Conservation (phyloP, 2,888 invertebrate species). For the Xestia ashworthii region DNA sequence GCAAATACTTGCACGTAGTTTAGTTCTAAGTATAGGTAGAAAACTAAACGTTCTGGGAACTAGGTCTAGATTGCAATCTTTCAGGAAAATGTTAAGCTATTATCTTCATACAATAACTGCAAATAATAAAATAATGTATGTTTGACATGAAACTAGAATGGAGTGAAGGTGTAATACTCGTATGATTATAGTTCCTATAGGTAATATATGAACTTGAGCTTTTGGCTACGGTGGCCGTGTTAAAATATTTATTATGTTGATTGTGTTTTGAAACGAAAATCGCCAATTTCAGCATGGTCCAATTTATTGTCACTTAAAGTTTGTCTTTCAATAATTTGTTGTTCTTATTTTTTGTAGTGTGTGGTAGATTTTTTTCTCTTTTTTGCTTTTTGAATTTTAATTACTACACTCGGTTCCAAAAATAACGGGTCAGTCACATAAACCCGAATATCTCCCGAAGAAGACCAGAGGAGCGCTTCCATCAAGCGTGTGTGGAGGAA, state of each 20-base stretch:
- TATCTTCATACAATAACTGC: conserved; percentile 8
- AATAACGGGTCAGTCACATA: no score
- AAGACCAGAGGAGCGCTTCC: no score
- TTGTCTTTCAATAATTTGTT: neutral
- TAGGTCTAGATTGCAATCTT: conserved; percentile 32
- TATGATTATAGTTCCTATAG: no score
- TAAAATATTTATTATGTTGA: neutral
- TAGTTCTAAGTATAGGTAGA: neutral
- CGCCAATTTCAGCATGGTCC: no score
- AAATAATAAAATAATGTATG: conserved; percentile 19
- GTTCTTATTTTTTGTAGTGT: no score
- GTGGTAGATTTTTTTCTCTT: no score
- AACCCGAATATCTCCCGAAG: no score
- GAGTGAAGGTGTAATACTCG: neutral
- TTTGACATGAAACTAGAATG: conserved; percentile 10
- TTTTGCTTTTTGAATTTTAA: neutral
- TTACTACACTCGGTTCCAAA: no score
- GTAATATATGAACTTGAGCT: neutral
- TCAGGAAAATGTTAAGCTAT: conserved; percentile 4
- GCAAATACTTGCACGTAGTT: neutral
- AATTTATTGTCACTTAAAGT: neutral
- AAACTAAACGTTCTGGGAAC: neutral
- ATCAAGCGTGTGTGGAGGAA: no score
- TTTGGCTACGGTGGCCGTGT: neutral
- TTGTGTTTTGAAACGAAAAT: neutral